These are phyloP conservation scores for Panthera uncia DNA, from an alignment of 2,113 vertebrate genomes.

Conservation along the genomic window DNA sequence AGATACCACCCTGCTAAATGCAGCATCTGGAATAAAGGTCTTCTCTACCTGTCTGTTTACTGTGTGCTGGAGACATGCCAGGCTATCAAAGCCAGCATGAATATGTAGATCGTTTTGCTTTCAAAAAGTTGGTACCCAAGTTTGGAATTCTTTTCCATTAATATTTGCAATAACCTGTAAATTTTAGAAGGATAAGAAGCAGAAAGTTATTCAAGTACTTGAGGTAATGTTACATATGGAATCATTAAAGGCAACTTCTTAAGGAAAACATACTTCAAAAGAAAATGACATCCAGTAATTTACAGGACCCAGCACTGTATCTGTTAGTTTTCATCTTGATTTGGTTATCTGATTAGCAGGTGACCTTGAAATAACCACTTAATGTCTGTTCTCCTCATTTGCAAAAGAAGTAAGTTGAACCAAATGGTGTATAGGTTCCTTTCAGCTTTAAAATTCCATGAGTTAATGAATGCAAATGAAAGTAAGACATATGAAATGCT, in stretches of 20 bases:
- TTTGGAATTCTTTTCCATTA: conserved; percentile 70
- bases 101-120: conserved; percentile 83
- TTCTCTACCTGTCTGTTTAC: conserved; percentile 71
- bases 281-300: not conserved
- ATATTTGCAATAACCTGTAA: conserved; percentile 74
- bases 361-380: not conserved
- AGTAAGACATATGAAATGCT: conserved; percentile 31
- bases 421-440: not conserved
- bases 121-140: conserved; percentile 61
- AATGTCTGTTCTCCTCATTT: not conserved
- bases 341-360: not conserved
- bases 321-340: not conserved
- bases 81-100: conserved; percentile 77
- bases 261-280: not conserved
- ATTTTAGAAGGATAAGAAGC: conserved; percentile 68
- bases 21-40: conserved; percentile 75
- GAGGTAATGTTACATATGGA: not conserved
- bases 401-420: not conserved
- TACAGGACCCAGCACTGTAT: not conserved
- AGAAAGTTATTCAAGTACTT: conserved; percentile 62
- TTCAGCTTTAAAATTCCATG: not conserved
- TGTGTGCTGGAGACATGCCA: conserved; percentile 65
- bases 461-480: conserved; percentile 18
- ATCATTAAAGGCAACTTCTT: conserved; percentile 61
- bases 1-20: conserved; percentile 74